Evolutionary conservation across 1,140 invertebrate species (phyloP).

Genomic region (Paraescarpia echinospica): DNA sequence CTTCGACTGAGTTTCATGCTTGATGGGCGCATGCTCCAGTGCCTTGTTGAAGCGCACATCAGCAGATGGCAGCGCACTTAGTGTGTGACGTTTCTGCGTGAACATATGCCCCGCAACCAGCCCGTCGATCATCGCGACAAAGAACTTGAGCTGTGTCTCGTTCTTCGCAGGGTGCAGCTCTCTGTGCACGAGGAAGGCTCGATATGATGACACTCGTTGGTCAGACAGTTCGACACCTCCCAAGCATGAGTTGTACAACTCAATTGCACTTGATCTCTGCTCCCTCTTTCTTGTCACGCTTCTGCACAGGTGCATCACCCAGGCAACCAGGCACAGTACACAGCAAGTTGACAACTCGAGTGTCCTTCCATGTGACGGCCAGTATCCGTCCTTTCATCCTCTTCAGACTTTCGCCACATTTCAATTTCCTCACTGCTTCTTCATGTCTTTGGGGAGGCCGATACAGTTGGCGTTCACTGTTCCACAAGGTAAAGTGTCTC

Average conservation of each 20-base stretch:
- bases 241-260: too few species aligned
- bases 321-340: too few species aligned
- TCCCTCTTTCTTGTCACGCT: too few species aligned
- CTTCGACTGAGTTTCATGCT: slow-evolving; percentile 9
- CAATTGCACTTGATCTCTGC: too few species aligned
- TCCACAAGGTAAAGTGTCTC: neutral
- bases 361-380: too few species aligned
- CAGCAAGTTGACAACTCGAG: too few species aligned
- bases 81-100: neutral
- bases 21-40: too few species aligned
- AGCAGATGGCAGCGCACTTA: neutral
- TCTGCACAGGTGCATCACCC: too few species aligned
- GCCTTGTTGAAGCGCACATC: slow-evolving; percentile 7
- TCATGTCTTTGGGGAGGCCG: slow-evolving; percentile 5
- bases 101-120: neutral
- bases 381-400: slow-evolving; percentile 11
- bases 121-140: neutral
- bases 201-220: too few species aligned
- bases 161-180: too few species aligned
- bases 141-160: slow-evolving; percentile 9
- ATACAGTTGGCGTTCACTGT: neutral
- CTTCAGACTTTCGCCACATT: slow-evolving; percentile 5
- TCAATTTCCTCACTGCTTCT: neutral
- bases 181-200: slow-evolving; percentile 1
- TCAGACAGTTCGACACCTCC: too few species aligned